Evolutionary conservation across 92 coral and sea anemone species (phyloP).

Genomic region (Heteractis magnifica): DNA sequence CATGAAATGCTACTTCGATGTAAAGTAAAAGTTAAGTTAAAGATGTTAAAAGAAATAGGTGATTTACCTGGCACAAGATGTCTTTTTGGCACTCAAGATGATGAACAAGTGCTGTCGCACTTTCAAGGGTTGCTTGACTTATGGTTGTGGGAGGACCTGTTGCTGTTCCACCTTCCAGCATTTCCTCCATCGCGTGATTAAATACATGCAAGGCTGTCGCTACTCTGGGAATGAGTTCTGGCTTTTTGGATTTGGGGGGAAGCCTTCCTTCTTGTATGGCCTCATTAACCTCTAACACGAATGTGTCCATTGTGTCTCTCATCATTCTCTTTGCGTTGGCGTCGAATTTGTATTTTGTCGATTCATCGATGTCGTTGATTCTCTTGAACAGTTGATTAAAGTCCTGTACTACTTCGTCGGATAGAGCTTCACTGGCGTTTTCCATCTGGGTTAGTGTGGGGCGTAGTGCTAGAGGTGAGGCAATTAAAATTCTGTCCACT

Average conservation of each 20-base stretch:
- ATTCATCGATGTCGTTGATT: not conserved
- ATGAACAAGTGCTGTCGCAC: conserved; percentile 31
- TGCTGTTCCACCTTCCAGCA: conserved; percentile 42
- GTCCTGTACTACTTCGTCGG: conserved; percentile 1
- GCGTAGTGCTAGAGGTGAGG: conserved; percentile 28
- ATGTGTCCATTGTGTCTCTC: not conserved
- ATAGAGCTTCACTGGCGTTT: not conserved
- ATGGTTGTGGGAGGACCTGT: conserved; percentile 35
- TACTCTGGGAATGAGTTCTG: conserved; percentile 43
- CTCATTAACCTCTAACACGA: not conserved
- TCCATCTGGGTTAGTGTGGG: conserved; percentile 43
- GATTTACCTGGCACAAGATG: conserved; percentile 47
- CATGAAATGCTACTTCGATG: no score
- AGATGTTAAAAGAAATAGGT: no score
- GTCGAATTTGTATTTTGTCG: not conserved
- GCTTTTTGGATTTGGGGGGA: conserved; percentile 50
- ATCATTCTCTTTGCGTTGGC: not conserved
- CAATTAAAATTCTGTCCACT: conserved; percentile 35
- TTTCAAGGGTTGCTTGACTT: conserved; percentile 36
- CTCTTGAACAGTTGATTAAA: not conserved
- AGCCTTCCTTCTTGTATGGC: not conserved
- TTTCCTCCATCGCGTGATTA: conserved; percentile 44
- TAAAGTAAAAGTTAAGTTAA: no score
- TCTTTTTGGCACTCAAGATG: conserved; percentile 57
- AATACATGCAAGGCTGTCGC: conserved; percentile 48